phyloP scores from a whole-genome alignment of 1,140 invertebrate species.

The Zaprionus tsacasi region DNA sequence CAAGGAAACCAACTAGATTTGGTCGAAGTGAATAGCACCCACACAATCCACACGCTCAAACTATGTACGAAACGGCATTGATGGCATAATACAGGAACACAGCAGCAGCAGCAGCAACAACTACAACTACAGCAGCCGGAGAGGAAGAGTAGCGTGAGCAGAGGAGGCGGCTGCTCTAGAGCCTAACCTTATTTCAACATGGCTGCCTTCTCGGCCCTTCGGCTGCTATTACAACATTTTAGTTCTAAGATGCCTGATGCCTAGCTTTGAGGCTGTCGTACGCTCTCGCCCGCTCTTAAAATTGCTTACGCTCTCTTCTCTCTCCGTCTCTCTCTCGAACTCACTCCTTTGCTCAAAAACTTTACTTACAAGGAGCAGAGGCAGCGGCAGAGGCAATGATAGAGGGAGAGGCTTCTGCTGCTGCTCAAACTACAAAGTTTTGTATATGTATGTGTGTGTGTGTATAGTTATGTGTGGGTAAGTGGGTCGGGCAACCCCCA shows the following conservation, averaged over 20 bases:
- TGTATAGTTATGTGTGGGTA: conserved; percentile 54
- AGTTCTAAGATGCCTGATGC: conserved; percentile 63
- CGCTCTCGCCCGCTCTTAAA: conserved; percentile 47
- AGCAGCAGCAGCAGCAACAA: conserved; percentile 29
- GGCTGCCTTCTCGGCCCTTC: conserved; percentile 48
- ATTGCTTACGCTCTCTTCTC: conserved; percentile 51
- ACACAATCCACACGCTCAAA: conserved; percentile 49
- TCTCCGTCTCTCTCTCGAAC: conserved; percentile 7
- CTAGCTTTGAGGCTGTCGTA: conserved; percentile 35
- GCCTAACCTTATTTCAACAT: conserved; percentile 69
- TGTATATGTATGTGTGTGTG: conserved; percentile 33
- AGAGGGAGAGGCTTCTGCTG: conserved; percentile 5
- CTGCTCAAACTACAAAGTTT: conserved; percentile 64
- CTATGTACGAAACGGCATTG: conserved; percentile 78
- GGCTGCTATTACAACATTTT: conserved; percentile 76
- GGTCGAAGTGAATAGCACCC: conserved; percentile 33
- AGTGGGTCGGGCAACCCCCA: conserved; percentile 66
- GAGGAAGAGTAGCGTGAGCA: conserved; percentile 5
- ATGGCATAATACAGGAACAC: conserved; percentile 77
- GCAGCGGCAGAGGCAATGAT: conserved; percentile 7
- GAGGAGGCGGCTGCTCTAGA: conserved; percentile 31
- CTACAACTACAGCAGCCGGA: conserved; percentile 11
- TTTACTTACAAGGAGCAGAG: conserved; percentile 53
- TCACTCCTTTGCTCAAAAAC: conserved; percentile 52
- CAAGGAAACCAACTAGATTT: conserved; percentile 67